These are phyloP conservation scores for Drosophila quadrilineata DNA, from an alignment of 1,140 invertebrate species.

Conservation along the genomic window DNA sequence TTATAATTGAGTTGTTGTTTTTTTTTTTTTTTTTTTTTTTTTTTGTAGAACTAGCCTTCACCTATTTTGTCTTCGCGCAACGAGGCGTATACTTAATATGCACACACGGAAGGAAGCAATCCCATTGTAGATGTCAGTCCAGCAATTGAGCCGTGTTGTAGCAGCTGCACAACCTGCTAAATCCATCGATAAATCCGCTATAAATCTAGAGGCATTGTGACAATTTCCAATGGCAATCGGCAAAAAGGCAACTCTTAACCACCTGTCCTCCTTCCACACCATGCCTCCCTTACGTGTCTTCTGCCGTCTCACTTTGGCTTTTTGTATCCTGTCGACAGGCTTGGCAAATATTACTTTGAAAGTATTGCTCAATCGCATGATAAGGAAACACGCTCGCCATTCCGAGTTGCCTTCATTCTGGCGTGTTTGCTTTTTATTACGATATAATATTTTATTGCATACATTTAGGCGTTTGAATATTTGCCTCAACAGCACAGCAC, in stretches of 20 bases:
- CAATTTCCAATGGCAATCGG: slow-evolving; percentile 41
- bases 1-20: neutral
- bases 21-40: neutral
- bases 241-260: slow-evolving; percentile 34
- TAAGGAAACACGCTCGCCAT: slow-evolving; percentile 17
- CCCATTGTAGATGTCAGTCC: neutral
- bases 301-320: too few species aligned
- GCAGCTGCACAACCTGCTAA: slow-evolving; percentile 34
- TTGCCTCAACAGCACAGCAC: slow-evolving; percentile 16
- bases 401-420: slow-evolving; percentile 15
- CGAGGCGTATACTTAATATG: slow-evolving; percentile 20
- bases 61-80: too few species aligned
- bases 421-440: slow-evolving; percentile 66
- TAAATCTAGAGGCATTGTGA: slow-evolving; percentile 69
- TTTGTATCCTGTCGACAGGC: slow-evolving; percentile 28
- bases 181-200: slow-evolving; percentile 68
- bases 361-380: slow-evolving; percentile 66
- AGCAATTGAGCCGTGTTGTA: too few species aligned
- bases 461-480: slow-evolving; percentile 70
- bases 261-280: too few species aligned
- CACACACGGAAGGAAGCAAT: slow-evolving; percentile 35
- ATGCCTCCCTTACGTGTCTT: too few species aligned
- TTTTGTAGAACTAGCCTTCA: too few species aligned
- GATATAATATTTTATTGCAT: slow-evolving; percentile 76
- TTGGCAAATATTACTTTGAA: slow-evolving; percentile 49